Percentiles rank a stretch among this genome's conserved stretches.
These are phyloP conservation scores for Brachionus rotundiformis DNA, from an alignment of 1,140 invertebrate genomes.

Conservation along the genomic window DNA sequence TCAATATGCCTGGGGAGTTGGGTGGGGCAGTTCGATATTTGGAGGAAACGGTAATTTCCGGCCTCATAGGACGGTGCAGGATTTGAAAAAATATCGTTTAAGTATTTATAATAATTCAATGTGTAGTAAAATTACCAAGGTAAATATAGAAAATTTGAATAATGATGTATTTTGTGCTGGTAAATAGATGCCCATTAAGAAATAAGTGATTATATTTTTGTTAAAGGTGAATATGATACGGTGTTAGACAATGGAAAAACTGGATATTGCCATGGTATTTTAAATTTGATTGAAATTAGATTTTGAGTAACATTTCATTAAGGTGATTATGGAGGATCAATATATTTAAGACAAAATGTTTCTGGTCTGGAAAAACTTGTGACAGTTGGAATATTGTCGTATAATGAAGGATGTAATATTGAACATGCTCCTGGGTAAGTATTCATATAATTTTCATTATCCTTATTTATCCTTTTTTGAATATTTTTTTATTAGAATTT, in stretches of 20 bases:
- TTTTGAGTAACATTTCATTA: not conserved
- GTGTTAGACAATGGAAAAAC: not conserved
- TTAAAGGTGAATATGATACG: constrained; percentile 18
- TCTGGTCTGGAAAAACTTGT: constrained; percentile 5
- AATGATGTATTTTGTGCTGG: constrained; percentile 29
- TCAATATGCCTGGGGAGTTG: constrained; percentile 24
- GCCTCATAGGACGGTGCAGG: not conserved
- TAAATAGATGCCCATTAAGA: not conserved
- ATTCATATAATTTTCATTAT: not conserved
- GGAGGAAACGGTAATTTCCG: not conserved
- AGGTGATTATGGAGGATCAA: constrained; percentile 30
- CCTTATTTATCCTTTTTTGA: not conserved
- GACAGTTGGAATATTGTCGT: constrained; percentile 6
- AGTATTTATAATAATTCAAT: constrained; percentile 33
- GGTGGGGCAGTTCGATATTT: not conserved
- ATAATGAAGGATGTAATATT: constrained; percentile 32
- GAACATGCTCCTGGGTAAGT: not conserved
- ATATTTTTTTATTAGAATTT: not conserved
- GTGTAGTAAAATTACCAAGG: not conserved
- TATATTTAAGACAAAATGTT: constrained; percentile 19
- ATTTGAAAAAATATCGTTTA: not conserved
- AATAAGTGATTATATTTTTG: not conserved
- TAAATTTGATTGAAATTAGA: not conserved
- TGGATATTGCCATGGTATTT: constrained; percentile 23
- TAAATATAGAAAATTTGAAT: not conserved